phyloP scores from a whole-genome alignment of 2,113 vertebrate species.

The Odocoileus virginianus region DNA sequence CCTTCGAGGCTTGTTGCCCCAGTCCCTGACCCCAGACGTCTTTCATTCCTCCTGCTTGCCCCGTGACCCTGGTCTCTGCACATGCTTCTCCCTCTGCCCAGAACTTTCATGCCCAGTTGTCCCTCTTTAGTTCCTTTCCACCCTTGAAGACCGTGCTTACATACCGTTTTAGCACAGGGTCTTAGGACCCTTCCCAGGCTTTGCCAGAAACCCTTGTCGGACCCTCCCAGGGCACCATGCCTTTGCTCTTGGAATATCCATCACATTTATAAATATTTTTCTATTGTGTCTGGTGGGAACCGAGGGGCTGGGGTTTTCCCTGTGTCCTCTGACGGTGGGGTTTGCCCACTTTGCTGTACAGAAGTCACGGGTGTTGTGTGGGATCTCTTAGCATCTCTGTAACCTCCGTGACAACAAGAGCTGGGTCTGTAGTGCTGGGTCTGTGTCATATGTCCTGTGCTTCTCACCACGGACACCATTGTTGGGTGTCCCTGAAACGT shows the following conservation, averaged over 20 bases:
- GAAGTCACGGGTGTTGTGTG: neutral
- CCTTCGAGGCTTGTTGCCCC: neutral
- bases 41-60: neutral
- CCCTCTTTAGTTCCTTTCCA: neutral
- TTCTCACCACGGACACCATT: neutral
- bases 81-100: neutral
- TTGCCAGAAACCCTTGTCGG: neutral
- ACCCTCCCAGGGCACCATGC: too few relatives aligned
- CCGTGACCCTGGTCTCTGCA: neutral
- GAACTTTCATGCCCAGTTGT: neutral
- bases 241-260: neutral
- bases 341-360: neutral
- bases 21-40: rapidly evolving
- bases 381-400: neutral
- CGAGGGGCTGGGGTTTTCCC: neutral
- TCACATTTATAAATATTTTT: neutral
- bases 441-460: neutral
- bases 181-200: neutral
- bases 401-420: neutral
- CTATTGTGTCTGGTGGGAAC: neutral
- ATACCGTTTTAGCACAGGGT: neutral
- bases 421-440: neutral
- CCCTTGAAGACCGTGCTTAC: neutral
- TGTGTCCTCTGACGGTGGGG: too few relatives aligned
- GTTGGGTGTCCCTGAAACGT: neutral